Base-by-base conservation (phyloP, 2,113 vertebrate genomes). In the Platysternon megacephalum region DNA sequence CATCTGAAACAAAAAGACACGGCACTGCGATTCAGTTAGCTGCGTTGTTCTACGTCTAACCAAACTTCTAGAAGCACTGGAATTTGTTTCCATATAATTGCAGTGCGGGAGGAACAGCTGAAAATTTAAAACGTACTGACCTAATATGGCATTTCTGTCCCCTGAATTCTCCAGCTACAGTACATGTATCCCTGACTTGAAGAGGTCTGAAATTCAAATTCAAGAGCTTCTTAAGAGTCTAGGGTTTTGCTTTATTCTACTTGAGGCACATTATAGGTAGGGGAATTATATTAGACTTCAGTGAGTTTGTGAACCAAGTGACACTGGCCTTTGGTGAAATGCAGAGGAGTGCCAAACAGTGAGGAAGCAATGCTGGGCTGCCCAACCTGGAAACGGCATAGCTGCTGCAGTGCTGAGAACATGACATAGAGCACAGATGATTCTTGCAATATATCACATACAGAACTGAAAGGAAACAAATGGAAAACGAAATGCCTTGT, bases 381-480 rank as follows among this genome's bases (percentile, higher is more conserved):
- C 46, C 4, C 21, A 92, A 89, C 44, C 0, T 1, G 58, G 68
- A 21, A 88, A 80, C 5, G 89, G 55, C 53, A n/a, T 74, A 74
- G 39, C 14, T 14, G 29, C 35, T 79, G 32, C 51, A 39, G 86
- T 42, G 74, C 74, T 2, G 3, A 46, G 26, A 9, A 12, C 28
- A 24, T 12, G 12, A 48, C 16, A 1, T 5, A 49, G 21, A 14
- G 29, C 4, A 7, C 0, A 2, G 29, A 86, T 26, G 49, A 28
- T 53, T 46, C 74, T 32, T 39, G 5, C 28, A 85, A 76, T 56
- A 14, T 88, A 61, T 51, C 84, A 85, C 58, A 55, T 0, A 12
- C 46, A 84, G 68, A 51, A 68, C 78, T 58, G 44, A 85, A 85
- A 91, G 0, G 0, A 5, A 94, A 32, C 4, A 89, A 10, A 32